Evolutionary conservation across 2,888 invertebrate species (phyloP), one percentile per base, ranked within the genome.

Genomic region (Acleris laterana): DNA sequence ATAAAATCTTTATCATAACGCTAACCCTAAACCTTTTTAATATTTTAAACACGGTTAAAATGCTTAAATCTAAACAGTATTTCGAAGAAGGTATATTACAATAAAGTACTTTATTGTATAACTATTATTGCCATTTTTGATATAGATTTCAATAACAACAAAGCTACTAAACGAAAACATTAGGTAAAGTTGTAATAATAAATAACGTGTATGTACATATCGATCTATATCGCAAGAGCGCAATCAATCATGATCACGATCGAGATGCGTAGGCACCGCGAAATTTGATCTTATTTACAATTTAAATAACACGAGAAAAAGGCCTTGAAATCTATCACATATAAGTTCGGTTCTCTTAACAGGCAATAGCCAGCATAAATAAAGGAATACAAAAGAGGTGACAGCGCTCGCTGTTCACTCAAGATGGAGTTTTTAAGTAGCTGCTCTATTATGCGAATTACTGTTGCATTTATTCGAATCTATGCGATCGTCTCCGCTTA

Each of bases 91-190:
- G 13, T 88, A 90, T 86, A 82, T 86, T 87, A 90, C 87, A 89
- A 82, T 85, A 88, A 83, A 80, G 79, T 74, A 73, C 72, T 79
- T 85, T 88, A 85, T 83, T 89, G 85, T 88, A 86, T 85, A 88
- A 79, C 87, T 89, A 89, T 92, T 93, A 93, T 93, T 93, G 92
- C 92, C 90, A 82, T 89, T 77, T 82, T 84, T 75, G 78, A 82
- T 85, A 83, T 78, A 79, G 74, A 73, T 82, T 79, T 62, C 73
- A 77, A 80, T 79, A 81, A 82, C 73, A 66, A 70, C 63, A 70
- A 66, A 71, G 75, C 81, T 72, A 74, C 77, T 68, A 73, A 75
- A 78, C 70, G 74, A 75, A 74, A 76, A 74, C 71, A 75, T 78
- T 81, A 83, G 85, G 85, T 85, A 85, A 83, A 82, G 83, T 82